Evolutionary conservation across 2,888 invertebrate genomes (phyloP).

Genomic region (Ormyrus nitidulus): DNA sequence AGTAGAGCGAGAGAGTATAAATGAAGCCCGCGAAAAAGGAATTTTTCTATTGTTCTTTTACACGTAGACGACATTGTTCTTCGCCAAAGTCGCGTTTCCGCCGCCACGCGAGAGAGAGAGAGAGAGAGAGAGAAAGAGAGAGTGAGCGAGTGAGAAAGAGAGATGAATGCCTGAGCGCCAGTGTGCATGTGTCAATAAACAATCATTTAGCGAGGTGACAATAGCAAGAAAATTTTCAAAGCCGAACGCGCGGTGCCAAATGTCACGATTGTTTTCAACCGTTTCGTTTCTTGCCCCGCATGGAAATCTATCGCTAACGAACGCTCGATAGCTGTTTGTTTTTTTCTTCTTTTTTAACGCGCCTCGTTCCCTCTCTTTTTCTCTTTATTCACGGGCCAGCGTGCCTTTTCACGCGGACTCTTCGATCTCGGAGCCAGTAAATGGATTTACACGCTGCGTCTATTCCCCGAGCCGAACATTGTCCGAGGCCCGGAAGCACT

Average conservation of each 20-base stretch:
- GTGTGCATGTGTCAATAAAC: constrained; percentile 3
- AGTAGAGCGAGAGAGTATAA: not conserved
- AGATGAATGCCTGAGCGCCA: not conserved
- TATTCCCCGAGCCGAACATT: too few relatives aligned
- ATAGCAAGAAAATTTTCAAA: constrained; percentile 51
- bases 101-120: constrained; percentile 5
- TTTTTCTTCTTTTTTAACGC: not conserved
- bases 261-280: constrained; percentile 23
- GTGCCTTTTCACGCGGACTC: not conserved
- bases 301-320: too few relatives aligned
- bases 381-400: not conserved
- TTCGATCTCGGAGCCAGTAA: not conserved
- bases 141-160: constrained; percentile 8
- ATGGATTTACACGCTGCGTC: too few relatives aligned
- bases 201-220: constrained; percentile 50
- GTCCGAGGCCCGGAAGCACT: too few relatives aligned
- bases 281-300: constrained; percentile 24
- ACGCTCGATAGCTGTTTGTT: not conserved
- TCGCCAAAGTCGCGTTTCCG: constrained; percentile 40
- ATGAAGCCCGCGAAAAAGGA: not conserved
- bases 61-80: constrained; percentile 46
- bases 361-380: too few relatives aligned
- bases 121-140: not conserved
- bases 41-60: constrained; percentile 55
- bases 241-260: constrained; percentile 49